These are phyloP conservation scores for Nasonia vitripennis DNA, from an alignment of 1,140 invertebrate species.

Conservation along the genomic window DNA sequence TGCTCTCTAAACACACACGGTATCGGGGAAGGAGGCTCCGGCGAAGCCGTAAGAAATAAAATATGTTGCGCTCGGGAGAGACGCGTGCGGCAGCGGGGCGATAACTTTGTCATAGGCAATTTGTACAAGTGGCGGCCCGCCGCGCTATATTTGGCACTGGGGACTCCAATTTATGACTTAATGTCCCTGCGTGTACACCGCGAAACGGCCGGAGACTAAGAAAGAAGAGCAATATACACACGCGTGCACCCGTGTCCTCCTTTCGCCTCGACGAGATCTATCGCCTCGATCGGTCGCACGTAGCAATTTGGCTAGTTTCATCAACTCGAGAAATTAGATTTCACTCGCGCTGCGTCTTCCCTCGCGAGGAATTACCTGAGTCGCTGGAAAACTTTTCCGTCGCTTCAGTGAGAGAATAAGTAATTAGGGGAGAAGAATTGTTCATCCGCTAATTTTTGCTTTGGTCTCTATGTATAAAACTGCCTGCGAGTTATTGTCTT, in stretches of 20 bases:
- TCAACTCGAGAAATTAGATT: conserved; percentile 38
- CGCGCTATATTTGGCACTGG: conserved; percentile 71
- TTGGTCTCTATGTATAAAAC: too few species aligned
- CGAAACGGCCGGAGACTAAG: not conserved
- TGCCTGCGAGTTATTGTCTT: too few species aligned
- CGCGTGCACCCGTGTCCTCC: not conserved
- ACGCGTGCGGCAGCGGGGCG: conserved; percentile 54
- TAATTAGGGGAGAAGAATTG: too few species aligned
- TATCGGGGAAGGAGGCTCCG: not conserved
- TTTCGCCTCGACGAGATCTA: not conserved
- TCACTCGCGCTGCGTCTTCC: conserved; percentile 1
- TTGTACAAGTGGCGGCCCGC: conserved; percentile 70
- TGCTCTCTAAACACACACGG: not conserved
- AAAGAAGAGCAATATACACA: not conserved
- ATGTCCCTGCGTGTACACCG: conserved; percentile 55
- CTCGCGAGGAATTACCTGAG: not conserved
- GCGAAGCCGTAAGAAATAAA: conserved; percentile 57
- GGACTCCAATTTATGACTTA: conserved; percentile 72
- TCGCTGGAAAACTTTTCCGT: not conserved
- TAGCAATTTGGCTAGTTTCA: conserved; percentile 38
- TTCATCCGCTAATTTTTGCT: too few species aligned
- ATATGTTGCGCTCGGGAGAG: conserved; percentile 56
- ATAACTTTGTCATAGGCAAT: conserved; percentile 76
- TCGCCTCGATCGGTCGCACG: conserved; percentile 27
- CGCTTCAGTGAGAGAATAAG: not conserved